Base-by-base conservation (phyloP, 1,140 invertebrate species). In the Drosophila tropicalis region DNA sequence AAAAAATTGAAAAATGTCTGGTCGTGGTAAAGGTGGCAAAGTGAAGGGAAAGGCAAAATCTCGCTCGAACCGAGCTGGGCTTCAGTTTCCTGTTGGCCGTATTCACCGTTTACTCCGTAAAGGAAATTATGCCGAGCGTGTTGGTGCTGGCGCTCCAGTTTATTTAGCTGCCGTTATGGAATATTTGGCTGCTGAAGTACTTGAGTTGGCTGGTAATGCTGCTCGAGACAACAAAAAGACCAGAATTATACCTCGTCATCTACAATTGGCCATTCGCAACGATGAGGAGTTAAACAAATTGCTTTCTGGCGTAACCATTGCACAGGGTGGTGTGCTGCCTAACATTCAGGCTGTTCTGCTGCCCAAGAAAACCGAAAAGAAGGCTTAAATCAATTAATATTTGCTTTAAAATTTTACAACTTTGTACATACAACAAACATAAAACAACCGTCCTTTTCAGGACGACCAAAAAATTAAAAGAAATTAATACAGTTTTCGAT, bases 231-330 rank as follows among this genome's bases (percentile, higher is more conserved):
- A 95, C 72, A 94, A 94, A 25, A 93, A 94, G 81, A 93, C 93
- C 2, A 93, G 96, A 64, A 96, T 98, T 41, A 96, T 96, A 62
- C 97, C 97, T 0, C 93, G 97, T 57, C 97, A 98, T 90, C 93
- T 98, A 2, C 94, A 97, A 70, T 91, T 98, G 56, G 97, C 96
- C 6, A 96, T 98, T 17, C 93, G 96, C 40, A 97, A 97, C 92
- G 97, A 98, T 92, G 96, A 97, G 76, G 97, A 98, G 90, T 92
- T 98, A 71, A 96, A 96, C 85, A 95, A 95, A 90, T 93, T 98
- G 58, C 91, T 98, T 13, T 94, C 94, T 51, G 95, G 96, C 58
- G 96, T 97, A 0, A n/a, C n/a, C n/a, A n/a, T n/a, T n/a, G n/a
- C n/a, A n/a, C n/a, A n/a, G n/a, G n/a, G n/a, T n/a, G n/a, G n/a